Evolutionary conservation across 2,113 vertebrate genomes (phyloP).

Genomic region (Rattus norvegicus): GRCr8 NC_086020.1:113099501-113100000

Average conservation of each 20-base stretch:
- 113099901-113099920: neutral
- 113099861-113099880: neutral
- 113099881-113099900: neutral
- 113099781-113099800: neutral
- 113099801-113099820: neutral
- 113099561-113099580: too few relatives aligned
- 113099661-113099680: neutral
- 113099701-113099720: constrained; percentile 11
- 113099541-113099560: neutral
- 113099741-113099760: constrained; percentile 16
- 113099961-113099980: neutral
- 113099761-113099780: neutral
- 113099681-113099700: neutral
- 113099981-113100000: neutral
- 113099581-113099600: neutral
- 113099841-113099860: neutral
- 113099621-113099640: neutral
- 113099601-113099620: neutral
- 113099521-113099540: too few relatives aligned
- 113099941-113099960: neutral
- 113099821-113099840: neutral
- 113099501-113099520: too few relatives aligned
- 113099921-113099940: neutral
- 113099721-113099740: neutral
- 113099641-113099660: neutral